Percentiles rank a stretch among this genome's conserved stretches.
Conservation (phyloP, 2,888 invertebrate species). For the Himalopsyche kuldschensis region DNA sequence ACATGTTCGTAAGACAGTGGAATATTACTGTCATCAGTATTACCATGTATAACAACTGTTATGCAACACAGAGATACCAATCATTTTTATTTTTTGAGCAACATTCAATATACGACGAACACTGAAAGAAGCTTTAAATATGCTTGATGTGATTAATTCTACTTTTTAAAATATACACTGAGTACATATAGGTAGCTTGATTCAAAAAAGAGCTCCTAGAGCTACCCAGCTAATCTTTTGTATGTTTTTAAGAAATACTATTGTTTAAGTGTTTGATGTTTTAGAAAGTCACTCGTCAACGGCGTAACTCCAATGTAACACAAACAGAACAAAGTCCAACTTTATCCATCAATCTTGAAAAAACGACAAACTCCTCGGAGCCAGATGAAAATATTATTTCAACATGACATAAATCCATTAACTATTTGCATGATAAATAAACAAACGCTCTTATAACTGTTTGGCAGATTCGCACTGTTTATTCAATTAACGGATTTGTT, state of each 20-base stretch:
- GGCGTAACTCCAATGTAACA: background rate
- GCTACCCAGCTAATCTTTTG: no score
- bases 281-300: background rate
- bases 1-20: no score
- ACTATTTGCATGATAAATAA: background rate
- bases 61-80: no score
- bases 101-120: no score
- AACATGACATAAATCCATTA: background rate
- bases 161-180: no score
- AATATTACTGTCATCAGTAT: no score
- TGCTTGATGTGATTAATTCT: no score
- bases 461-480: background rate
- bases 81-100: no score
- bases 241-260: background rate
- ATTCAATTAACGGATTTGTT: background rate
- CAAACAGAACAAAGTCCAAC: slow-evolving; percentile 25
- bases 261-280: background rate
- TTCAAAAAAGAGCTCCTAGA: no score
- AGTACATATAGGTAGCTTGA: no score
- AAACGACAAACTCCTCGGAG: slow-evolving; percentile 3
- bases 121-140: no score
- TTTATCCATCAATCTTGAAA: slow-evolving; percentile 31
- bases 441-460: background rate
- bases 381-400: background rate
- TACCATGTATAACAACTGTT: no score